These are phyloP conservation scores for Arge pagana DNA, from an alignment of 2,888 invertebrate species.

Conservation along the genomic window DNA sequence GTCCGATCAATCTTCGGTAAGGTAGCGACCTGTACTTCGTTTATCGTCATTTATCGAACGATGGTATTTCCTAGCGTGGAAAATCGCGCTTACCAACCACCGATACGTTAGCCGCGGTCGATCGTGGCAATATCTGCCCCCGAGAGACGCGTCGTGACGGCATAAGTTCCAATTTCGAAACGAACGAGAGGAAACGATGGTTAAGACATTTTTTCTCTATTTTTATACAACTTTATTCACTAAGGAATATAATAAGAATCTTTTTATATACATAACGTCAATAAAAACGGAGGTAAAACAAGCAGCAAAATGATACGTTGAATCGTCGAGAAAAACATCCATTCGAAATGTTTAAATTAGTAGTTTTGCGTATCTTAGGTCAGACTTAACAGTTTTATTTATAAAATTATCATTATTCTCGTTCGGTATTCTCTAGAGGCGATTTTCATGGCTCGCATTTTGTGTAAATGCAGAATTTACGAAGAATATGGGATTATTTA, in stretches of 20 bases:
- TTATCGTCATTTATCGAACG: no score
- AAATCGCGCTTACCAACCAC: no score
- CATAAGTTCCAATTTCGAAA: no score
- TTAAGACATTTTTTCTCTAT: neutral
- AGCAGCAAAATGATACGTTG: neutral
- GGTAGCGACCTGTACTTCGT: no score
- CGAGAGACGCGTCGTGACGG: no score
- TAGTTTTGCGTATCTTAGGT: slow-evolving; percentile 11
- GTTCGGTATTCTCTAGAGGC: no score
- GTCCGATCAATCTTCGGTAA: no score
- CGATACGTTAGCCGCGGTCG: no score
- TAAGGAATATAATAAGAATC: slow-evolving; percentile 1
- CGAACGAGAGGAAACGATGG: no score
- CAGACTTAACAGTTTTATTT: slow-evolving; percentile 10
- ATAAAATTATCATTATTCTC: neutral
- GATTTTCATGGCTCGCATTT: no score
- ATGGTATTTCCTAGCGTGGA: no score
- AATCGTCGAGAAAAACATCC: neutral
- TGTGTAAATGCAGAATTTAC: neutral
- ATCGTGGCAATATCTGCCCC: no score
- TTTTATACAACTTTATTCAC: slow-evolving; percentile 8
- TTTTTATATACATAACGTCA: slow-evolving; percentile 5
- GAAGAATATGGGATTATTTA: neutral
- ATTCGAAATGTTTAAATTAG: slow-evolving; percentile 8
- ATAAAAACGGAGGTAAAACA: slow-evolving; percentile 1